Percentiles rank a stretch among this genome's conserved stretches.
These are phyloP conservation scores for Mylabris phalerata DNA, from an alignment of 1,140 invertebrate genomes.

Conservation along the genomic window DNA sequence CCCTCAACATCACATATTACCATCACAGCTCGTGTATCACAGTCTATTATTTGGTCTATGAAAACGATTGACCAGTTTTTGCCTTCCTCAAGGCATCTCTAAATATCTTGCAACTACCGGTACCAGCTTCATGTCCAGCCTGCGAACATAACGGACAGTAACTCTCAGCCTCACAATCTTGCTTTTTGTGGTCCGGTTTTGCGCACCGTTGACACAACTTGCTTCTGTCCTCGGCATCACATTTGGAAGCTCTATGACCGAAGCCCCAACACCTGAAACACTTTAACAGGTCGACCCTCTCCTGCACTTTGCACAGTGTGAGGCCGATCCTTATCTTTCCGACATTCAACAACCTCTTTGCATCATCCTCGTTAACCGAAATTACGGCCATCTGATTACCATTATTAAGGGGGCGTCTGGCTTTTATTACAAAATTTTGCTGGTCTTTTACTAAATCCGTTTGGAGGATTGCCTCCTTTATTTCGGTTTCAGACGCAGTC, in stretches of 20 bases:
- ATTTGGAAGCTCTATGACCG: not conserved
- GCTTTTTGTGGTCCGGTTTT: not conserved
- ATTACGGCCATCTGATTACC: too few species aligned
- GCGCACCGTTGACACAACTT: constrained; percentile 3
- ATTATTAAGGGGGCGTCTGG: not conserved
- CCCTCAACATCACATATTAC: too few species aligned
- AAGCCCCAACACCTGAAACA: constrained; percentile 16
- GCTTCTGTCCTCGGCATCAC: constrained; percentile 3
- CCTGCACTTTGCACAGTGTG: not conserved
- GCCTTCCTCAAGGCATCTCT: not conserved
- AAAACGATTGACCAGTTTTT: not conserved
- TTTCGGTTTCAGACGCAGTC: not conserved
- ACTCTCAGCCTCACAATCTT: not conserved
- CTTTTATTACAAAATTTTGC: not conserved
- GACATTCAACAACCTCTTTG: not conserved
- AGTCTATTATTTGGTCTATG: not conserved
- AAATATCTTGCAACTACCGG: not conserved
- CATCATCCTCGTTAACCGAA: not conserved
- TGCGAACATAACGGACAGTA: constrained; percentile 3
- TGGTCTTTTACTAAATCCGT: not conserved
- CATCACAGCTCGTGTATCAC: too few species aligned
- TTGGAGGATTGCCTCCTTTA: not conserved
- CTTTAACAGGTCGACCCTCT: not conserved
- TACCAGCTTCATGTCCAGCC: constrained; percentile 3
- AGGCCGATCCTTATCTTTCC: constrained; percentile 1